Evolutionary conservation across 2,113 vertebrate species (phyloP), one percentile per base, ranked within the genome.

Genomic region (Zosterops pallidus): DNA sequence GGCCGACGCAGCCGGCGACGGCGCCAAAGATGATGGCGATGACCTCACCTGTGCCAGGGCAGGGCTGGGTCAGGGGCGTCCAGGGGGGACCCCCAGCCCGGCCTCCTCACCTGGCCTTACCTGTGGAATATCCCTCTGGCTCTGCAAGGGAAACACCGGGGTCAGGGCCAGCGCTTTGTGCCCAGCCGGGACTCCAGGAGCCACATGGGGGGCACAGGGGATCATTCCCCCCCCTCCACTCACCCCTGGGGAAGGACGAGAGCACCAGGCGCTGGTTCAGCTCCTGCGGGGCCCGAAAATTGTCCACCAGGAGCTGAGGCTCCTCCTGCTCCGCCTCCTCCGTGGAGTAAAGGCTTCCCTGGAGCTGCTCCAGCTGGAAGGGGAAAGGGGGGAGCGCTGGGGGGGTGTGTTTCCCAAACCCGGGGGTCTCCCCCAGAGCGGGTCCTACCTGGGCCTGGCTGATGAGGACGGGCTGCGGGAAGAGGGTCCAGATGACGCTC

Each of bases 401-500:
- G 14, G 14, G 18, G 22, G 3, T 1, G 13, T 4, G 50, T 6
- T 22, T 6, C 1, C n/a, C 16, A 12, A 11, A 19, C 0, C 1
- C 2, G 22, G 55, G 2, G 6, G 39, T 39, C 31, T 41, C 4
- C 60, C 28, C 31, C 77, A 3, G 53, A 23, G 4, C 4, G 0
- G 14, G 3, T 9, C 92, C 79, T 64, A 99, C 99, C 98, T 99
- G 99, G 6, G 82, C 94, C 23, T 24, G 71, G 28, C 99, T 99
- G 92, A 99, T 97, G 77, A 72, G 97, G 63, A 98, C 98, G 8
- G 96, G 98, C 83, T 97, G 96, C 12, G 89, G 83, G 96, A 99
- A 99, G 41, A 99, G 75, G 0, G 98, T 99, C 99, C 99, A 99
- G 90, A 98, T 94, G 11, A 99, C 99, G 7, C 97, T 98, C 96